These are phyloP conservation scores for Zaprionus bogoriensis DNA, from an alignment of 2,888 invertebrate species.

Conservation along the genomic window DNA sequence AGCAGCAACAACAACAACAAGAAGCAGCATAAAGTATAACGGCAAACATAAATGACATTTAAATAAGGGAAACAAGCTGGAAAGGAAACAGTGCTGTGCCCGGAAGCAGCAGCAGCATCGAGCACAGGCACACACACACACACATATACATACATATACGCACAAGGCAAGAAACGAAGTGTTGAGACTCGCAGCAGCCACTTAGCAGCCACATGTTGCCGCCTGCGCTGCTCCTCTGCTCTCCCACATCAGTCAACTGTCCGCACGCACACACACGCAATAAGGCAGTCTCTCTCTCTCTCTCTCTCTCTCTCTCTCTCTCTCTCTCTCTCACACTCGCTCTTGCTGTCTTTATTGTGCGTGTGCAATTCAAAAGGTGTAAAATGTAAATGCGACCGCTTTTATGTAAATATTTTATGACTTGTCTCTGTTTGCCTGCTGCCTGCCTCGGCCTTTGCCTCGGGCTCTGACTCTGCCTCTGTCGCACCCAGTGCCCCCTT, in stretches of 20 bases:
- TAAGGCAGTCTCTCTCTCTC: not conserved
- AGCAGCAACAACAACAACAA: constrained; percentile 9
- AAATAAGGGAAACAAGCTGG: constrained; percentile 42
- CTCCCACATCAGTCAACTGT: not conserved
- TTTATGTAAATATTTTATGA: constrained; percentile 44
- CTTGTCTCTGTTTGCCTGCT: constrained; percentile 5
- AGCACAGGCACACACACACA: constrained; percentile 5
- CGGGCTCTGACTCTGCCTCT: not conserved
- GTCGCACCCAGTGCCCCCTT: not conserved
- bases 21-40: constrained; percentile 54
- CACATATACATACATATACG: no score
- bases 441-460: no score
- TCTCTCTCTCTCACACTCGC: not conserved
- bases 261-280: not conserved
- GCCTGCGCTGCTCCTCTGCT: constrained; percentile 16
- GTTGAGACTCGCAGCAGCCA: constrained; percentile 28
- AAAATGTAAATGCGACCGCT: constrained; percentile 69
- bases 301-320: not conserved
- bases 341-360: constrained; percentile 1
- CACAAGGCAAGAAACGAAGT: constrained; percentile 20
- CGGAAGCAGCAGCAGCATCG: constrained; percentile 38
- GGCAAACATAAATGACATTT: constrained; percentile 64
- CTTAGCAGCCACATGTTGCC: constrained; percentile 63
- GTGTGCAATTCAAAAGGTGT: constrained; percentile 57
- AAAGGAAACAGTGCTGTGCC: constrained; percentile 17